A percentile compares a stretch with the other conserved stretches of the same genome.
phyloP scores from a whole-genome alignment of 1,140 invertebrate genomes.

The Drosophila gunungcola region DNA sequence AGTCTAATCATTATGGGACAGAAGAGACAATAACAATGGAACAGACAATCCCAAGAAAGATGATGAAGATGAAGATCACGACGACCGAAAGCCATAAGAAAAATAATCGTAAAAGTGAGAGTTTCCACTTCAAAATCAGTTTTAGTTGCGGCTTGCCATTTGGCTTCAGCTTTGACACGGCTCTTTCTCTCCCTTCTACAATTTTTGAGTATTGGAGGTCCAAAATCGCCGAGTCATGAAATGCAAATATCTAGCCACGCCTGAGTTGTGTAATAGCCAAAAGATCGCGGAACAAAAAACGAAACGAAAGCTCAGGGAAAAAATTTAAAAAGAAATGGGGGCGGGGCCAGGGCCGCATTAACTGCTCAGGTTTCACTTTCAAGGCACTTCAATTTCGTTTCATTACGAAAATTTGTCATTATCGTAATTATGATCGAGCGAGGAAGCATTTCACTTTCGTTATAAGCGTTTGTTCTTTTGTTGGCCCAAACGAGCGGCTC shows the following conservation, averaged over 20 bases:
- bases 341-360: conserved; percentile 57
- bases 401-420: conserved; percentile 76
- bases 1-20: conserved; percentile 79
- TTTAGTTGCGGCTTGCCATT: conserved; percentile 49
- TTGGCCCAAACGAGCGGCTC: conserved; percentile 62
- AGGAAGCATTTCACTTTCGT: conserved; percentile 76
- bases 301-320: conserved; percentile 49
- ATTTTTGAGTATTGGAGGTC: conserved; percentile 1
- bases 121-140: conserved; percentile 78
- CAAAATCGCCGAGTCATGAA: conserved; percentile 31
- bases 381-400: conserved; percentile 72
- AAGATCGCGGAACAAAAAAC: conserved; percentile 26
- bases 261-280: conserved; percentile 64
- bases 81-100: conserved; percentile 76
- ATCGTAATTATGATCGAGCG: conserved; percentile 68
- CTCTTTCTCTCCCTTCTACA: conserved; percentile 43
- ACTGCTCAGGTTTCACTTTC: conserved; percentile 80
- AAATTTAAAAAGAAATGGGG: conserved; percentile 9
- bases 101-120: conserved; percentile 83
- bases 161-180: conserved; percentile 25
- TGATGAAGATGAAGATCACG: conserved; percentile 49
- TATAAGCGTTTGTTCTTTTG: conserved; percentile 71
- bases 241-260: conserved; percentile 63
- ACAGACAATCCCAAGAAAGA: conserved; percentile 24
- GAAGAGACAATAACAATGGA: conserved; percentile 60